These are phyloP conservation scores for Helleia helle DNA, from an alignment of 2,888 invertebrate species.

Conservation along the genomic window DNA sequence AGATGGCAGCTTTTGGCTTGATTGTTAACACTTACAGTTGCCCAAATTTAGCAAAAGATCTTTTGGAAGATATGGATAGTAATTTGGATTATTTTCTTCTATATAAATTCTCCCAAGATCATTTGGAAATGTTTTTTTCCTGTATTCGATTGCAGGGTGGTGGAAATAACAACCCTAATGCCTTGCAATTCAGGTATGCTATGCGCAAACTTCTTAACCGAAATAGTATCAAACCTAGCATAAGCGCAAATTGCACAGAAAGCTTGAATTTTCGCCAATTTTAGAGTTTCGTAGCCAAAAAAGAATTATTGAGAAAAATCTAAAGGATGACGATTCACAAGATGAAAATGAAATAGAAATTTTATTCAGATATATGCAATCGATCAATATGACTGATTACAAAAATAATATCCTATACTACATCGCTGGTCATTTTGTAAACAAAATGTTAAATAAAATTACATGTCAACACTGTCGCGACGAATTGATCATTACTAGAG, in stretches of 20 bases:
- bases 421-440: constrained; percentile 13
- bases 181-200: not conserved
- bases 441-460: constrained; percentile 13
- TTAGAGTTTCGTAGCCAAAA: constrained; percentile 10
- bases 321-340: constrained; percentile 8
- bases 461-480: constrained; percentile 10
- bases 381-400: too few relatives aligned
- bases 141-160: not conserved
- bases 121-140: constrained; percentile 7
- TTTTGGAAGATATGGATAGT: constrained; percentile 5
- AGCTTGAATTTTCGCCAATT: not conserved
- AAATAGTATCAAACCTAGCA: constrained; percentile 1
- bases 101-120: constrained; percentile 6
- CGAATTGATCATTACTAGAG: constrained; percentile 5
- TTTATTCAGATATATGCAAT: not conserved
- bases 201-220: not conserved
- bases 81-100: constrained; percentile 6
- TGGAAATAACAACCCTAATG: not conserved
- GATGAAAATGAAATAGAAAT: not conserved
- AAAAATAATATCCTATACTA: not conserved
- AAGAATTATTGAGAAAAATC: not conserved
- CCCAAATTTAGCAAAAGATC: not conserved
- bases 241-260: constrained; percentile 1
- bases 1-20: not conserved
- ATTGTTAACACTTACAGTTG: constrained; percentile 2